Evolutionary conservation across 2,797 vertebrate genomes (phyloP).

Genomic region (Molossus alvarezi): DNA sequence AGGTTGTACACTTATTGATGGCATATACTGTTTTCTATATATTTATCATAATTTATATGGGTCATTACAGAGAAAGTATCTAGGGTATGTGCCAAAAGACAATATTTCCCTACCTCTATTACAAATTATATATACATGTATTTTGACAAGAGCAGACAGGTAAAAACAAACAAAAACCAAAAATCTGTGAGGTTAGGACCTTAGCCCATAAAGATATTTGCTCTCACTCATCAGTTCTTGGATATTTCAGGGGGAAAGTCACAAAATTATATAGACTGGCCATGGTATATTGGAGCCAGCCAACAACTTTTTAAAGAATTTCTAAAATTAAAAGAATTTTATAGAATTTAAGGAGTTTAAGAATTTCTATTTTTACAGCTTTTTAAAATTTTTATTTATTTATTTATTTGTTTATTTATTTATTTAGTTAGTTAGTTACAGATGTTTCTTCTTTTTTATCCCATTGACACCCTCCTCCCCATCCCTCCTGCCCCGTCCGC

Average conservation of each 20-base stretch:
- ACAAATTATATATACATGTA: neutral
- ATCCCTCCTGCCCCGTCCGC: no score
- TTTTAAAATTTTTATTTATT: no score
- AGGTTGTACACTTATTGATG: neutral
- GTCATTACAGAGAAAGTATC: slow-evolving; percentile 19
- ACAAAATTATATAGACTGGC: neutral
- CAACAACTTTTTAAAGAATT: neutral
- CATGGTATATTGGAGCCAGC: neutral
- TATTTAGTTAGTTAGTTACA: no score
- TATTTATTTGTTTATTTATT: no score
- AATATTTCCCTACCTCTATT: neutral
- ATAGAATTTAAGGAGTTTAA: neutral
- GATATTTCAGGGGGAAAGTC: neutral
- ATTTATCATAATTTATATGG: neutral
- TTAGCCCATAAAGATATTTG: slow-evolving; percentile 1
- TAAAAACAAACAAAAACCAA: neutral
- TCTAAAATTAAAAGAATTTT: neutral
- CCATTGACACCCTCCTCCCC: no score
- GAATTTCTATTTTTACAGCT: no score
- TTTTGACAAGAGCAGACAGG: neutral
- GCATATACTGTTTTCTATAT: neutral
- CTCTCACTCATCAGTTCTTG: slow-evolving; percentile 33
- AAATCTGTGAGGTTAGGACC: neutral
- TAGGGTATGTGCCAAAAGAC: neutral
- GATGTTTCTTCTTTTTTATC: no score